phyloP scores from a whole-genome alignment of 1,140 invertebrate species.

The Mylabris phalerata region DNA sequence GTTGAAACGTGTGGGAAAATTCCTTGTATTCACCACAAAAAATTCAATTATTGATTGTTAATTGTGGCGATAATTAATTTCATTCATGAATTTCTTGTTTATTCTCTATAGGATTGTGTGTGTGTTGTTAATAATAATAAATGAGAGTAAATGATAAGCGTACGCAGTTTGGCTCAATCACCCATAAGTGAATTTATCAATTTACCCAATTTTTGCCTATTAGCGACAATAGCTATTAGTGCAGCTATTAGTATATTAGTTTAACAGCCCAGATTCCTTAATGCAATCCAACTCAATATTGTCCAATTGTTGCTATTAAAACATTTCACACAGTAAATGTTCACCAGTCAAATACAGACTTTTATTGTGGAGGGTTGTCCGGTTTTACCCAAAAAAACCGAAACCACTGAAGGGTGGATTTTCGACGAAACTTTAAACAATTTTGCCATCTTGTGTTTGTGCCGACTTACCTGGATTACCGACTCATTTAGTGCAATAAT shows the following conservation, averaged over 20 bases:
- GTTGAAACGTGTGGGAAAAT: too few species aligned
- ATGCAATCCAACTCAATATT: slow-evolving; percentile 44
- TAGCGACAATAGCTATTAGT: slow-evolving; percentile 44
- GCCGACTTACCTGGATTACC: neutral
- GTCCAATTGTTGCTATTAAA: slow-evolving; percentile 44
- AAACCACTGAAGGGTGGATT: neutral
- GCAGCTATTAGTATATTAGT: slow-evolving; percentile 43
- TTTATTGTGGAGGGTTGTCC: slow-evolving; percentile 31
- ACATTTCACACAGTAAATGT: slow-evolving; percentile 39
- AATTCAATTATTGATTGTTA: too few species aligned
- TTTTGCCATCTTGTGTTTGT: neutral
- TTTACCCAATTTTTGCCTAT: slow-evolving; percentile 46
- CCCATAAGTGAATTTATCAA: slow-evolving; percentile 45
- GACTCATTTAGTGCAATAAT: too few species aligned
- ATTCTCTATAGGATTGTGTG: too few species aligned
- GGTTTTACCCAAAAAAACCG: neutral
- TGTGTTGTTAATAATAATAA: too few species aligned
- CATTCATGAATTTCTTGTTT: too few species aligned
- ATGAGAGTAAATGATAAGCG: slow-evolving; percentile 21
- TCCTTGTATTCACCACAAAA: too few species aligned
- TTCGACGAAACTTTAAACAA: neutral
- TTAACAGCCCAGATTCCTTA: slow-evolving; percentile 43
- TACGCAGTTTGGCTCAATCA: slow-evolving; percentile 38
- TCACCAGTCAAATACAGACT: slow-evolving; percentile 37
- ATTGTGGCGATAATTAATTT: too few species aligned